Evolutionary conservation across 2,888 invertebrate genomes (phyloP), one percentile per base, ranked within the genome.

Genomic region (Tinea trinotella): DNA sequence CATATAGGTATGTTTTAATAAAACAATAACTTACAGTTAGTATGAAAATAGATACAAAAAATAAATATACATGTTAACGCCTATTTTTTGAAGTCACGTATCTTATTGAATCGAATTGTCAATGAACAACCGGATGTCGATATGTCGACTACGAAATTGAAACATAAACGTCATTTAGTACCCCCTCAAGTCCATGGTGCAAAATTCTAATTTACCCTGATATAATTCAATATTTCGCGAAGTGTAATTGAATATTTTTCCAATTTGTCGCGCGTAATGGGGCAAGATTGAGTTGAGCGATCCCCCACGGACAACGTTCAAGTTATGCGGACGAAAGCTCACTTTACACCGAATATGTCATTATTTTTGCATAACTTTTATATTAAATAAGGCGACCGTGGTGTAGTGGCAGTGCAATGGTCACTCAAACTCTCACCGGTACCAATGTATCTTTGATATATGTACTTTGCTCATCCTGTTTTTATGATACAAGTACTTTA

Each of bases 191-290:
- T 36, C 75, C 72, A 69, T 67, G 67, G 72, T 74, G 76, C 73
- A 78, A 53, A 77, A 80, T 78, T 80, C 80, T 83, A 79, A 84
- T 84, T 82, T 80, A 73, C 82, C 71, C 72, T 76, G 81, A 81
- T 79, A 84, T 85, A 85, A 85, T 84, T 80, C 80, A 79, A 85
- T 85, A 83, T 83, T 83, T 76, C 80, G 83, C 80, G 72, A 72
- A 76, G 68, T 80, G 81, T 85, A 85, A 85, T 85, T 84, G 84
- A 85, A 85, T 85, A 85, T 85, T 85, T 85, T 85, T 85, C 84
- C 85, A 85, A 85, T 85, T 85, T 85, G 85, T 82, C 79, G 81
- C 77, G 75, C 76, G 82, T 84, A 85, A 85, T 85, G 81, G 84
- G 80, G 77, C 83, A 81, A 84, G 85, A 85, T 85, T 85, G 85